These are phyloP conservation scores for mouse (Mus musculus) DNA, from an alignment of 2,113 vertebrate species.

Conservation along the genomic window GRCm39 chr15:79671001-79671500, in stretches of 20 bases:
- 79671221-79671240: slow-evolving; percentile 47
- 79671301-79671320: neutral
- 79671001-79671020: neutral
- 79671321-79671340: neutral
- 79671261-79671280: too few relatives aligned
- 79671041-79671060: neutral
- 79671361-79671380: neutral
- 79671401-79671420: neutral
- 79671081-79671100: neutral
- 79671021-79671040: neutral
- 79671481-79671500: neutral
- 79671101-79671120: neutral
- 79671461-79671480: neutral
- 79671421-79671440: neutral
- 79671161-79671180: neutral
- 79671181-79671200: neutral
- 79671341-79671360: neutral
- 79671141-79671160: neutral
- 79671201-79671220: slow-evolving; percentile 72
- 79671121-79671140: neutral
- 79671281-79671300: neutral
- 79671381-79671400: neutral
- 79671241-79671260: neutral
- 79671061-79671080: neutral
- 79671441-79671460: neutral